Evolutionary conservation across 1,140 invertebrate genomes (phyloP), one percentile per base, ranked within the genome.

Genomic region (Orchestia grillus): DNA sequence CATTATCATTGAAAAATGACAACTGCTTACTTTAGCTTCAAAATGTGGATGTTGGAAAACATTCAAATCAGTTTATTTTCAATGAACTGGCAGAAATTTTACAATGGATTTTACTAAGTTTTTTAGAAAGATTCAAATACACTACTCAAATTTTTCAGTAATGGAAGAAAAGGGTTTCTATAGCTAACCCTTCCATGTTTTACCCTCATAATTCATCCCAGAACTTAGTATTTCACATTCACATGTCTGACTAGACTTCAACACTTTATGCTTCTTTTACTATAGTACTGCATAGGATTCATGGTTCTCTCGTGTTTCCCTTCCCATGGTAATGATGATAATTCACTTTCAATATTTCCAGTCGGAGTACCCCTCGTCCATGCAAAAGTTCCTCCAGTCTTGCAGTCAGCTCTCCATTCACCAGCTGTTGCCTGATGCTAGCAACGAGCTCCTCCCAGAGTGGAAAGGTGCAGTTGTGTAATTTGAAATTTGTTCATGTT

Each of bases 381-480:
- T 94, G 92, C 92, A 94, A 47, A 94, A n/a, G 44, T 94, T 94
- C 92, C 92, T 94, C 44, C 92, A 94, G 40, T 45, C 44, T 6
- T 94, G 92, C 92, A 94, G 44, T 28, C 4, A 47, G 40, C 44
- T 94, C 23, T 94, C 92, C 44, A 94, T 94, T 6, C 44, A 94
- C 92, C 41, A 94, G 44, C 43, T 94, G 8, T 40, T 94, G 23
- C 92, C 92, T 28, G 92, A 94, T 94, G 92, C 40, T 19, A 40
- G 19, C 0, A 44, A 94, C 6, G 43, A 44, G 0, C 36, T 28
- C 1, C 23, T 94, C 11, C 92, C 19, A 40, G 92, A 94, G 44
- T 94, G 92, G 92, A 94, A 94, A 90, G 88, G 88, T 90, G 28
- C 88, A 42, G 88, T 90, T n/a, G n/a, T n/a, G n/a, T n/a, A n/a